A percentile compares a stretch with the other conserved stretches of the same genome.
These are phyloP conservation scores for Drosophila grimshawi DNA, from an alignment of 1,140 invertebrate species.

Conservation along the genomic window DNA sequence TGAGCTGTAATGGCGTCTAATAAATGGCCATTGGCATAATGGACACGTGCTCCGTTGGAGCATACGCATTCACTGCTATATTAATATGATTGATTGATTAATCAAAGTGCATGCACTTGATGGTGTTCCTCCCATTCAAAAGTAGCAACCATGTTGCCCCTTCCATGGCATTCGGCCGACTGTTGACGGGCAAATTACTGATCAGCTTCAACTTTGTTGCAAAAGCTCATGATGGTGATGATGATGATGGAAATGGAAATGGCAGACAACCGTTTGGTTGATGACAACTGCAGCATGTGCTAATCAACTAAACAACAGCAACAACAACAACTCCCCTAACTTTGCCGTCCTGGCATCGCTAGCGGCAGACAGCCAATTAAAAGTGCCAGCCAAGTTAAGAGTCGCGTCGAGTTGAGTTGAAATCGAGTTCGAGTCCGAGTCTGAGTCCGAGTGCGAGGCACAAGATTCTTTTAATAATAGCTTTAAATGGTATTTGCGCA, in stretches of 20 bases:
- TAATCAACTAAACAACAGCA: constrained; percentile 27
- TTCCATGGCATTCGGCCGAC: constrained; percentile 32
- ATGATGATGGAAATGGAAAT: constrained; percentile 16
- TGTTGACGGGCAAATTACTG: constrained; percentile 61
- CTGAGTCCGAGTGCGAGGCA: constrained; percentile 26
- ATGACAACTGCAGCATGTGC: constrained; percentile 43
- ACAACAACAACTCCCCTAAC: constrained; percentile 22
- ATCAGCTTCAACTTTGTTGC: constrained; percentile 53
- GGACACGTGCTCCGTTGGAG: constrained; percentile 62
- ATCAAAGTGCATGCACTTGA: constrained; percentile 47
- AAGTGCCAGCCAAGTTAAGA: constrained; percentile 47
- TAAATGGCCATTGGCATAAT: constrained; percentile 70
- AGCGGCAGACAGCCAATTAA: constrained; percentile 67
- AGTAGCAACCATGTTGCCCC: not conserved
- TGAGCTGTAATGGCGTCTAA: constrained; percentile 64
- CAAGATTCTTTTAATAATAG: constrained; percentile 62
- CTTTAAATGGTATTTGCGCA: constrained; percentile 58
- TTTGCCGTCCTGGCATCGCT: constrained; percentile 24
- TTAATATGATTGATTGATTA: constrained; percentile 46
- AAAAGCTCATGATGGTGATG: constrained; percentile 40
- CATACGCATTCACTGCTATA: constrained; percentile 6
- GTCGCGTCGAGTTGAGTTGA: constrained; percentile 19
- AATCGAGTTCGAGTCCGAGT: constrained; percentile 22
- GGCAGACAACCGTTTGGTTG: constrained; percentile 55
- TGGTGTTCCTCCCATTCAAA: constrained; percentile 35